These are phyloP conservation scores for Neosilurus mollespiculum DNA, from an alignment of 2,797 vertebrate species.

Conservation along the genomic window DNA sequence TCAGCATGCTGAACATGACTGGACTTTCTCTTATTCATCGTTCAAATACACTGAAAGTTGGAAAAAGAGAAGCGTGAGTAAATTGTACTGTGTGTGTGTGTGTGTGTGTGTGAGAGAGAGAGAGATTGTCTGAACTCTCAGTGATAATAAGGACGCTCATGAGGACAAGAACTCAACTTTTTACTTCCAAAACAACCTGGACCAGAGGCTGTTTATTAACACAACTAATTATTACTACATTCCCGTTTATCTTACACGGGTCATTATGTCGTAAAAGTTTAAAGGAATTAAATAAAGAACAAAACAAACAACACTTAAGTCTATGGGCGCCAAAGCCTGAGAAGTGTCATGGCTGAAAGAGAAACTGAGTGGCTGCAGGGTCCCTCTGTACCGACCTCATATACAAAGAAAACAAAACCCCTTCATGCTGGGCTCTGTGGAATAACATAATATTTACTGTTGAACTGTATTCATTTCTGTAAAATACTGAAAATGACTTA, in stretches of 20 bases:
- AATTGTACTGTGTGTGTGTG: not conserved
- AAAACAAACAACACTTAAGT: not conserved
- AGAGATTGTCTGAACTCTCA: not conserved
- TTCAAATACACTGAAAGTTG: constrained; percentile 8
- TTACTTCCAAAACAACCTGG: not conserved
- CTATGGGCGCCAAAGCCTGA: not conserved
- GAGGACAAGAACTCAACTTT: not conserved
- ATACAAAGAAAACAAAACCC: not conserved
- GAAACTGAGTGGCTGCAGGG: not conserved
- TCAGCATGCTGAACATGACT: constrained; percentile 5
- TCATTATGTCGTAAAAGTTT: not conserved
- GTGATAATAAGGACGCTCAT: not conserved
- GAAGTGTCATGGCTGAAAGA: constrained; percentile 11
- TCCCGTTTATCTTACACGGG: not conserved
- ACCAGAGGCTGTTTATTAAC: not conserved
- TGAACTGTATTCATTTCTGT: not conserved
- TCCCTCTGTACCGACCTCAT: not conserved
- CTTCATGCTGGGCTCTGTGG: not conserved
- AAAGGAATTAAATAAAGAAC: not conserved
- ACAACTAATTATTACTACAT: not conserved
- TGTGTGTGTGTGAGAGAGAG: no score
- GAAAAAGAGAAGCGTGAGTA: not conserved
- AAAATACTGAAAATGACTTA: constrained; percentile 26
- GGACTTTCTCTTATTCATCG: constrained; percentile 57
- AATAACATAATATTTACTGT: no score